Base-by-base conservation (phyloP, 1,140 invertebrate genomes). In the Trypoxylus dichotomus region DNA sequence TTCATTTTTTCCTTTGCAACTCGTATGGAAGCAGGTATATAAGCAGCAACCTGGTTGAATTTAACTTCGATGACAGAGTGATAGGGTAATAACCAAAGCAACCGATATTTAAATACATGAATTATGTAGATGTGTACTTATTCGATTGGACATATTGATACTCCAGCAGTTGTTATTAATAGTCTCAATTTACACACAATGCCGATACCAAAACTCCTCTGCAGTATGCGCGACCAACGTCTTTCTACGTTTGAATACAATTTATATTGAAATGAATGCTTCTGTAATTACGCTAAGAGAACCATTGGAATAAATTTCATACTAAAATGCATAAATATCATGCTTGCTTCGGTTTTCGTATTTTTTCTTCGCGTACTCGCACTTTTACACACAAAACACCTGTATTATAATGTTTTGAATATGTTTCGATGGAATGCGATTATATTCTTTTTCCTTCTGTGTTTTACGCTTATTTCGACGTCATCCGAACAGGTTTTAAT, bases 81-180 rank as follows among this genome's bases (percentile, higher is more conserved):
- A 85, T 85, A 84, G 84, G 84, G 83, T 85, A 84, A 84, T 85
- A 84, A 85, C 81, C 80, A 79, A 83, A 80, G 81, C 80, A 81
- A 79, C 78, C 76, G 80, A 83, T 85, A 84, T 85, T 85, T 85
- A 85, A 85, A 85, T 84, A 84, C 83, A 85, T 85, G 84, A 85
- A 85, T 85, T 85, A 84, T 85, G 83, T 85, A 85, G 84, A 84
- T 84, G 80, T 77, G 83, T 83, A 84, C 83, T 85, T 83, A 84
- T 84, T 82, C 83, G 84, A 85, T 85, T 85, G 84, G 84, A 85
- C 84, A 85, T 85, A 85, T 85, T 85, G 84, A 85, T 85, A 85
- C 82, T 83, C 82, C 82, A 82, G 79, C 82, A 78, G 77, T 76
- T 81, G 83, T 85, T 85, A 85, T 85, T 85, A 85, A 85, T 85